A percentile compares a stretch with the other conserved stretches of the same genome.
phyloP scores from a whole-genome alignment of 2,888 invertebrate genomes.

The Ormyrus labotus region DNA sequence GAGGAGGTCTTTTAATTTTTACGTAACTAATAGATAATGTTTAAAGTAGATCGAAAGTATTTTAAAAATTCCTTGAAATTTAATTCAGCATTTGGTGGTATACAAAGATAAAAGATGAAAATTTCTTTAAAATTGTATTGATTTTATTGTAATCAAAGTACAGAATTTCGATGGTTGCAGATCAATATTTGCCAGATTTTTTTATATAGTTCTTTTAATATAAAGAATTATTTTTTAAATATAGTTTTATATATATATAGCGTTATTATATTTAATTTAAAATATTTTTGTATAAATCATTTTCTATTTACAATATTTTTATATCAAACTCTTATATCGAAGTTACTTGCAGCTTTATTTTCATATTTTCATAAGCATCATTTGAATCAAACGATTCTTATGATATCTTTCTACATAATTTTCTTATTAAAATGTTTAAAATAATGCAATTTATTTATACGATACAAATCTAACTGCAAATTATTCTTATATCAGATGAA shows the following conservation, averaged over 20 bases:
- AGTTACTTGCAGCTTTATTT: conserved; percentile 36
- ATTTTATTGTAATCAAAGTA: conserved; percentile 50
- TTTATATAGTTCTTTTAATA: conserved; percentile 21
- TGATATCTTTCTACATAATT: conserved; percentile 2
- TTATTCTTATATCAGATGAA: conserved; percentile 38
- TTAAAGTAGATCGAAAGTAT: too few species aligned
- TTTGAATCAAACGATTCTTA: not conserved
- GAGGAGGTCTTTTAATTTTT: too few species aligned
- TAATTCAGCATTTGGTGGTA: too few species aligned
- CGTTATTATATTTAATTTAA: conserved; percentile 42
- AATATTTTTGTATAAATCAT: conserved; percentile 55
- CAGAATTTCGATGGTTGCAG: conserved; percentile 41
- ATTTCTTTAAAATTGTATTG: conserved; percentile 24
- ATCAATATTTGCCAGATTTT: conserved; percentile 35
- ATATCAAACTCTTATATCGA: conserved; percentile 33
- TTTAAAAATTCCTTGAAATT: too few species aligned
- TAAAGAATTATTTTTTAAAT: conserved; percentile 24
- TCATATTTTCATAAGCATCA: conserved; percentile 14
- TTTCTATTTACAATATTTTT: conserved; percentile 53
- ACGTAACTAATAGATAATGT: too few species aligned
- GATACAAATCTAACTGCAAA: conserved; percentile 24
- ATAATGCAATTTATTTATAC: conserved; percentile 4
- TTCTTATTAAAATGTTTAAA: not conserved
- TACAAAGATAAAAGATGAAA: not conserved
- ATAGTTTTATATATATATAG: conserved; percentile 21